Base-by-base conservation (phyloP, 2,113 vertebrate species). In the Bufo gargarizans region DNA sequence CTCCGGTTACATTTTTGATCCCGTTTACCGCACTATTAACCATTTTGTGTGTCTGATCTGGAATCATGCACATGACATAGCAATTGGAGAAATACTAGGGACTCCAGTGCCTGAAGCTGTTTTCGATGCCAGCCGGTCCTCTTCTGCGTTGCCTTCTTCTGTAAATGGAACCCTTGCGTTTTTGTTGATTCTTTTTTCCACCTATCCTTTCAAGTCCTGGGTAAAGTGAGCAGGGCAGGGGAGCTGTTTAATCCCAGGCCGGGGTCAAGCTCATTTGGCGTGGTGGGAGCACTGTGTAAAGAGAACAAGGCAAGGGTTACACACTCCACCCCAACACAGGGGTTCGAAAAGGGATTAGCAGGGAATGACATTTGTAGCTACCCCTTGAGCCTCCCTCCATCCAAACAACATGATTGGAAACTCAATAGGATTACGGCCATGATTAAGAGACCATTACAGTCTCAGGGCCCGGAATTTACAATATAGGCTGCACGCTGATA, bases 331-430 rank as follows among this genome's bases (percentile, higher is more conserved):
- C 72, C 49, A 55, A 84, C 87, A 17, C 82, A 88, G 61, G 72
- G 80, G 58, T 67, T 88, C 56, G 92, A 91, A 92, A 92, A 94
- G 94, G 94, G 94, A 94, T 96, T 95, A 94, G 95, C 94, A 94
- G 91, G 92, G 93, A 95, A 94, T 94, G 94, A 96, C 94, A 95
- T 94, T 94, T 78, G 49, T 88, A 88, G 55, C 47, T 78, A 58
- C 56, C 71, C 71, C 56, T 88, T 43, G 79, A 77, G 71, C 80
- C 58, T 77, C 80, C 80, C 80, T 43, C 80, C 83, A 83, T 84
- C 87, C 87, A 88, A 88, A 88, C 71, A 88, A 65, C 82, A 84
- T 67, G 47, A 88, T 84, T 78, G 82, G 43, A 63, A 84, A 84
- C 72, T 88, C 81, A 84, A 78, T 84, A 88, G 81, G 87, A 88